Conservation (phyloP, 2,888 invertebrate genomes). For the Dorcus parallelipipedus region DNA sequence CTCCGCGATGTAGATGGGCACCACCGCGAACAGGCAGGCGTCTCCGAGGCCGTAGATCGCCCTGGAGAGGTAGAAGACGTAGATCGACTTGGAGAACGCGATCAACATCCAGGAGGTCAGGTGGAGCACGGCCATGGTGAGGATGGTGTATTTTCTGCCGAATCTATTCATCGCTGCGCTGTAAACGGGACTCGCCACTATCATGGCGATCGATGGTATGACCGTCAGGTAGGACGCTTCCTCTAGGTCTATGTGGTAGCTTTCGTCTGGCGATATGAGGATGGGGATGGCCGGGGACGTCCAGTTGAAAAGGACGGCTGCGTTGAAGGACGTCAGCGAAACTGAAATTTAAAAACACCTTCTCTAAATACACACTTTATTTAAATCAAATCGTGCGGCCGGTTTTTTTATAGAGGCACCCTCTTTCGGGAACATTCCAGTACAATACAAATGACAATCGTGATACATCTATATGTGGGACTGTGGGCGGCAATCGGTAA, state of each 20-base stretch:
- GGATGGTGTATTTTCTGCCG: constrained; percentile 28
- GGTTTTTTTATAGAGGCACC: too few relatives aligned
- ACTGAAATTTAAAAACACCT: too few relatives aligned
- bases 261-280: constrained; percentile 22
- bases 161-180: constrained; percentile 21
- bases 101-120: constrained; percentile 30
- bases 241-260: constrained; percentile 23
- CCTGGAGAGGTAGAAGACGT: constrained; percentile 36
- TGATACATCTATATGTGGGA: too few relatives aligned
- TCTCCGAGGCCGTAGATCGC: constrained; percentile 33
- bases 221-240: constrained; percentile 26
- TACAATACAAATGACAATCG: too few relatives aligned
- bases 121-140: constrained; percentile 33
- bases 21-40: constrained; percentile 27
- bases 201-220: constrained; percentile 23
- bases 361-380: too few relatives aligned
- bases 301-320: constrained; percentile 27
- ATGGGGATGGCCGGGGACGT: constrained; percentile 27
- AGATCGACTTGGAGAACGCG: constrained; percentile 28
- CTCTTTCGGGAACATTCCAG: too few relatives aligned
- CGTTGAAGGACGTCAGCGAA: constrained; percentile 13
- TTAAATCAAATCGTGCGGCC: too few relatives aligned
- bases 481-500: too few relatives aligned
- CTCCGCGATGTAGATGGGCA: constrained; percentile 35
- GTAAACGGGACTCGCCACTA: constrained; percentile 20